Evolutionary conservation across 2,888 invertebrate genomes (phyloP), one percentile per base, ranked within the genome.

Genomic region (Ceriagrion tenellum): DNA sequence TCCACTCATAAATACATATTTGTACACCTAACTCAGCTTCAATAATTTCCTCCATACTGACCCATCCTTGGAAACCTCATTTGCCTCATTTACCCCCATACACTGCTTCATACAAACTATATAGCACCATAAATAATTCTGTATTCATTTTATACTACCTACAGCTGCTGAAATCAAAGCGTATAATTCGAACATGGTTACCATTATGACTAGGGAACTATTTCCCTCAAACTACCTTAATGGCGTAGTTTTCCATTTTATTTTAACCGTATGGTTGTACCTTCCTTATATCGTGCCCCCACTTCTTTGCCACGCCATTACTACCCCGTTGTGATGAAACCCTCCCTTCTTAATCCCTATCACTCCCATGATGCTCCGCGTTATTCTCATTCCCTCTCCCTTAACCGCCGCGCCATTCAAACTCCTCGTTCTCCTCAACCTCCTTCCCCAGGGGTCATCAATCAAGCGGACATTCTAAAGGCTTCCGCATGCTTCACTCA

Each of bases 401-500:
- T 2, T 95, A 55, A 16, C 63, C 12, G 4, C 95, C 59, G 12
- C 12, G 26, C 35, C 91, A 30, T 55, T 23, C 23, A 26, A 47
- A 59, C n/a, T 55, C 55, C n/a, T 63, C 55, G 20, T 26, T n/a
- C 47, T 26, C 30, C 55, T 20, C 59, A 35, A 35, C 35, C 59
- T 63, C 69, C 47, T n/a, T 35, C 69, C 23, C 26, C 47, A 35
- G n/a, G 26, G 26, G 47, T 69, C 93, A 93, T 93, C 93, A 93
- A 93, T 93, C 93, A 93, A 69, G 69, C 93, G 63, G 40, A 69
- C 55, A 26, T 91, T 91, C 91, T 35, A 91, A 40, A 69, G 69
- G 63, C 93, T 93, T 93, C 93, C 93, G 93, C 93, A 93, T 93
- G 93, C 93, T 93, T 93, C 74, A 74, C 91, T 63, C 91, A 91